These are phyloP conservation scores for Apogon talboti DNA, from an alignment of 2,797 vertebrate species.

Conservation along the genomic window DNA sequence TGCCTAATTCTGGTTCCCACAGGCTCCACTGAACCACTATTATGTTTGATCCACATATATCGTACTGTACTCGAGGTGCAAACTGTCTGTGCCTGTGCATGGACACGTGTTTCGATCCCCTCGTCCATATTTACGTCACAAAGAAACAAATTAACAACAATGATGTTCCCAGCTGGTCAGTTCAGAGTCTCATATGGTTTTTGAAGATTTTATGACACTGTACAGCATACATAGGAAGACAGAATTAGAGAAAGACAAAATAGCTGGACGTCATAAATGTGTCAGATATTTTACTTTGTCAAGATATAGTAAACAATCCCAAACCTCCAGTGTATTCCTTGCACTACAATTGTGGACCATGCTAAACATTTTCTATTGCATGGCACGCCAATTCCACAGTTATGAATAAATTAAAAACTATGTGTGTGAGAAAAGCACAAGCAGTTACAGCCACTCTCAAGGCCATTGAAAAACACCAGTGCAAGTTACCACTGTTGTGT, in stretches of 20 bases:
- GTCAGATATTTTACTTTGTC: not conserved
- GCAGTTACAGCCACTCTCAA: constrained; percentile 6
- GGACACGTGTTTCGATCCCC: constrained; percentile 41
- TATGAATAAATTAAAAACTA: constrained; percentile 46
- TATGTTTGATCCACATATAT: constrained; percentile 16
- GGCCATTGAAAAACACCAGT: not conserved
- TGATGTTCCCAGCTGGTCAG: constrained; percentile 21
- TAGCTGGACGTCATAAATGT: constrained; percentile 1
- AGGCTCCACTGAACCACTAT: constrained; percentile 30
- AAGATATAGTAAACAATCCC: not conserved
- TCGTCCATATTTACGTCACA: constrained; percentile 63
- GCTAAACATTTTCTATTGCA: constrained; percentile 7
- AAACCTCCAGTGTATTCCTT: not conserved
- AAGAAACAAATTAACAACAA: constrained; percentile 57
- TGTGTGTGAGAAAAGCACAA: constrained; percentile 29
- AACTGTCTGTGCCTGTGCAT: constrained; percentile 17
- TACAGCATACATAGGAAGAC: not conserved
- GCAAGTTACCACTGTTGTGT: not conserved
- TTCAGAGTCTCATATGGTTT: not conserved
- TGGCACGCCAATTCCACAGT: constrained; percentile 13
- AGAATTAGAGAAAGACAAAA: not conserved
- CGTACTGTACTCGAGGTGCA: constrained; percentile 9
- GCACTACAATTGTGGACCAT: not conserved
- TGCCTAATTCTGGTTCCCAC: constrained; percentile 50
- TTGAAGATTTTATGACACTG: not conserved